These are phyloP conservation scores for Benitochromis conjunctus DNA, from an alignment of 2,113 vertebrate genomes.

Conservation along the genomic window DNA sequence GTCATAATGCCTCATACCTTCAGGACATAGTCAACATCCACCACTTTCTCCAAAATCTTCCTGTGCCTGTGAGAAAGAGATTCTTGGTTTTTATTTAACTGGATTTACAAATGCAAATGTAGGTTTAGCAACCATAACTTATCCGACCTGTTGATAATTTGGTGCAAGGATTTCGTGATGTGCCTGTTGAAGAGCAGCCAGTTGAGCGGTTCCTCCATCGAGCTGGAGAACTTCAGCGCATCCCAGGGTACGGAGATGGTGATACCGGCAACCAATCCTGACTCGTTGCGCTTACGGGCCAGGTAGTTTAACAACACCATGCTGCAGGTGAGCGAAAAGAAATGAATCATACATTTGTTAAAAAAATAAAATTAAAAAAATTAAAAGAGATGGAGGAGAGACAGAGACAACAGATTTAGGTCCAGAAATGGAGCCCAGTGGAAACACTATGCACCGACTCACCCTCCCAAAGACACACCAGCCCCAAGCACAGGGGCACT, in stretches of 20 bases:
- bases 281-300: constrained; percentile 51
- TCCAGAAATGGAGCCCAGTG: accelerated
- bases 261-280: constrained; percentile 73
- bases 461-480: constrained; percentile 86
- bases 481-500: constrained; percentile 74
- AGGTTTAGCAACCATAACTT: no score
- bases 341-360: accelerated
- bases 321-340: constrained; percentile 33
- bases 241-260: constrained; percentile 80
- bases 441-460: constrained; percentile 34
- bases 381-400: background rate
- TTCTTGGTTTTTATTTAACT: accelerated
- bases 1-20: constrained; percentile 58
- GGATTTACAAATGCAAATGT: background rate
- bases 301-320: constrained; percentile 81
- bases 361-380: background rate
- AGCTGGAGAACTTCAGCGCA: constrained; percentile 65
- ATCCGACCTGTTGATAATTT: constrained; percentile 50
- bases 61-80: constrained; percentile 64
- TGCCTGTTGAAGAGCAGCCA: constrained; percentile 77
- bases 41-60: constrained; percentile 71
- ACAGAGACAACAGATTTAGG: accelerated
- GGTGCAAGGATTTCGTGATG: constrained; percentile 59
- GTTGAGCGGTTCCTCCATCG: constrained; percentile 81
- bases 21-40: constrained; percentile 77